Percentiles rank a stretch among this genome's conserved stretches.
Evolutionary conservation across 2,888 invertebrate species (phyloP).

Genomic region (Capitulum mitella): DNA sequence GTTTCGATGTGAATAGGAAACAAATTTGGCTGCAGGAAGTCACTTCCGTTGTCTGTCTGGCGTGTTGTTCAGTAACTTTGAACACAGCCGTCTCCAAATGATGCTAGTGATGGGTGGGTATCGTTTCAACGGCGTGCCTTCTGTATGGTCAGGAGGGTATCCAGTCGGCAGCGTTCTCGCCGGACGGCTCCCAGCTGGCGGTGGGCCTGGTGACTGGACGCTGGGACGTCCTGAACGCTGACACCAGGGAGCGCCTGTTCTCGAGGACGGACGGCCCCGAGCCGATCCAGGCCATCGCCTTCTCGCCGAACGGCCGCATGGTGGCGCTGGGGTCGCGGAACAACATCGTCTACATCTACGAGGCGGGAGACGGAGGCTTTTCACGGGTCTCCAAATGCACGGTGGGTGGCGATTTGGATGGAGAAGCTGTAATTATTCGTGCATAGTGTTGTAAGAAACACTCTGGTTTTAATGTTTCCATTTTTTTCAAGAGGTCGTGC

Average conservation of each 20-base stretch:
- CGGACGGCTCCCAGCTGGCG: conserved; percentile 61
- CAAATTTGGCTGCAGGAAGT: no score
- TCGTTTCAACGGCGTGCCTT: no score
- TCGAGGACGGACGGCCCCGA: conserved; percentile 61
- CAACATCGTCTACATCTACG: conserved; percentile 82
- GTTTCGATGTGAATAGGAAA: no score
- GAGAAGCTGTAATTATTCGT: no score
- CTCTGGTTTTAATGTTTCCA: no score
- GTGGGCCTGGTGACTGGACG: conserved; percentile 69
- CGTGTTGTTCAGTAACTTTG: no score
- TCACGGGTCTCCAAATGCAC: conserved; percentile 73
- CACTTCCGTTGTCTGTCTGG: no score
- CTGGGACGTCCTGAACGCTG: conserved; percentile 77
- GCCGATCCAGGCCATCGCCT: conserved; percentile 61
- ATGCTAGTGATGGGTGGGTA: no score
- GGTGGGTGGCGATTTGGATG: conserved; percentile 62
- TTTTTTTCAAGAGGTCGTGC: no score
- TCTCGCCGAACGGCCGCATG: conserved; percentile 68
- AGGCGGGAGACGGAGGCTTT: conserved; percentile 69
- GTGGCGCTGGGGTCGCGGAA: conserved; percentile 81
- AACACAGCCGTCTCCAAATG: no score
- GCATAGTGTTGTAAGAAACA: no score
- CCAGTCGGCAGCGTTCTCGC: conserved; percentile 73
- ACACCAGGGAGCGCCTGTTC: conserved; percentile 62
- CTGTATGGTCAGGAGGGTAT: conserved; percentile 72